Conservation (phyloP, 2,797 vertebrate genomes). For the Ctenopoma kingsleyae region DNA sequence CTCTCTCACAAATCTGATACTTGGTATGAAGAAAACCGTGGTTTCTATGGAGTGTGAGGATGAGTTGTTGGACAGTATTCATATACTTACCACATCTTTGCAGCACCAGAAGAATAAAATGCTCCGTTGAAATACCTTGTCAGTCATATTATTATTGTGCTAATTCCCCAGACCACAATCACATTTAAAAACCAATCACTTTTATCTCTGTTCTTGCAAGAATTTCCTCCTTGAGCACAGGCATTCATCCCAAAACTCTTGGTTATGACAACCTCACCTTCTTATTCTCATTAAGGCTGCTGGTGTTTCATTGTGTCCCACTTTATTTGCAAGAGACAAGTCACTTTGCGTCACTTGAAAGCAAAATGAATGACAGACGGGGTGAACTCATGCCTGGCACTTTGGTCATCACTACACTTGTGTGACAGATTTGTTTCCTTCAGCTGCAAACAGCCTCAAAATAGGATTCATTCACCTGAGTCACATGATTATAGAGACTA, state of each 20-base stretch:
- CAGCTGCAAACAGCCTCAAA: constrained; percentile 38
- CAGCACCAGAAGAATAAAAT: not conserved
- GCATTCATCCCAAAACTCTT: not conserved
- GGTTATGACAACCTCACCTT: not conserved
- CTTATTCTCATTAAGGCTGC: not conserved
- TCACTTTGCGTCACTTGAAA: not conserved
- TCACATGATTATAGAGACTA: constrained; percentile 33
- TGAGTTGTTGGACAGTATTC: too few relatives aligned
- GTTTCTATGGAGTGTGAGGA: not conserved
- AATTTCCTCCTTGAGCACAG: too few relatives aligned
- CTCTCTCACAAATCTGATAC: not conserved
- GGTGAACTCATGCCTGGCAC: not conserved
- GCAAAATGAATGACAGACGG: not conserved
- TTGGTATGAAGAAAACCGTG: not conserved
- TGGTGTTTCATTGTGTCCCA: not conserved
- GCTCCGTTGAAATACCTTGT: too few relatives aligned
- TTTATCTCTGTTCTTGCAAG: too few relatives aligned
- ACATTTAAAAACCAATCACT: not conserved
- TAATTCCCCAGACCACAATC: not conserved
- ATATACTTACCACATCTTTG: not conserved
- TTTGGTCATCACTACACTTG: not conserved
- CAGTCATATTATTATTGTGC: not conserved
- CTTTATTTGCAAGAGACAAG: too few relatives aligned
- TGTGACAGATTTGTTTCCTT: constrained; percentile 22
- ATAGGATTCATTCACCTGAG: constrained; percentile 54